Conservation (phyloP, 2,888 invertebrate genomes). For the Thelaira solivaga region DNA sequence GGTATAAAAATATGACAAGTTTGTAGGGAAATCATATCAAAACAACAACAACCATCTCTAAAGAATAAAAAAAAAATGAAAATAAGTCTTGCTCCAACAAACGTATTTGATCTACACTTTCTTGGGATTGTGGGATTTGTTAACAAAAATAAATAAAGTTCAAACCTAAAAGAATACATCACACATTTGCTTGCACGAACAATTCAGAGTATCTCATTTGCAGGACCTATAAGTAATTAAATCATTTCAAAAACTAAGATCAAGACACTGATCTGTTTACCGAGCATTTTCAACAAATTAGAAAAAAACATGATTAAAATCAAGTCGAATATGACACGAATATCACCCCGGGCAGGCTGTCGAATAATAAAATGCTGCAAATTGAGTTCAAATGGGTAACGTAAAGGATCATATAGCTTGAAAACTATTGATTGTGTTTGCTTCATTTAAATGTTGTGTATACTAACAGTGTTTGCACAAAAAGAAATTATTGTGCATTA, state of each 20-base stretch:
- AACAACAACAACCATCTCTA: conserved; percentile 4
- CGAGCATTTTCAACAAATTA: too few species aligned
- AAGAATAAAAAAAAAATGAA: neutral
- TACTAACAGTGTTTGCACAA: too few species aligned
- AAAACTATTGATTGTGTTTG: too few species aligned
- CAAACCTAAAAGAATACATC: conserved; percentile 46
- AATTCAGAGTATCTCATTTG: conserved; percentile 17
- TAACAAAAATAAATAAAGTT: conserved; percentile 43
- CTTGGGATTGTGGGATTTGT: conserved; percentile 58
- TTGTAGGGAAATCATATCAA: conserved; percentile 51
- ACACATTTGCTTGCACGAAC: conserved; percentile 22
- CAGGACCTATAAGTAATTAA: neutral
- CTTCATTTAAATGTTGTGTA: too few species aligned
- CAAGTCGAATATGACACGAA: too few species aligned
- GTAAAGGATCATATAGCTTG: too few species aligned
- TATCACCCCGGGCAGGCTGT: too few species aligned
- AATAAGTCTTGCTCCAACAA: neutral
- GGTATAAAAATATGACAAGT: conserved; percentile 61
- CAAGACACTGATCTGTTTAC: too few species aligned
- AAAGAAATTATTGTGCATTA: too few species aligned
- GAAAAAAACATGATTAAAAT: too few species aligned
- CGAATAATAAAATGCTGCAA: too few species aligned
- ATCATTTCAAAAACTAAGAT: neutral
- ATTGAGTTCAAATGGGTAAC: too few species aligned
- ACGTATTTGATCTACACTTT: conserved; percentile 1